Base-by-base conservation (phyloP, 2,888 invertebrate genomes). In the Campoplex nolae region DNA sequence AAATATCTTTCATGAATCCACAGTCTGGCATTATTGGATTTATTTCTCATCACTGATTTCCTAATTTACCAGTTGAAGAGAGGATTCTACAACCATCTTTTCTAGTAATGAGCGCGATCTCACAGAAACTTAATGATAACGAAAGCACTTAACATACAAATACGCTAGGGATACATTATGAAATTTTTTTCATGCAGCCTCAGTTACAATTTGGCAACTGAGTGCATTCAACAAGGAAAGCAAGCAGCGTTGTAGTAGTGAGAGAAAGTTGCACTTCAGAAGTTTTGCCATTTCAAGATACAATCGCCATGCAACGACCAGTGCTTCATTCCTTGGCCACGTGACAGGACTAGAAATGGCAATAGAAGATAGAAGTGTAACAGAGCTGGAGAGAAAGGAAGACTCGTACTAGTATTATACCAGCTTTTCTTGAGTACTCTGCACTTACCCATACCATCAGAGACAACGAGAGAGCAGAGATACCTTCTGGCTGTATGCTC, bases 361-460 rank as follows among this genome's bases (percentile, higher is more conserved):
- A 35, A 23, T 67, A 1, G 35, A 38, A 45, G n/a, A 48, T 56
- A 56, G 9, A 78, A 48, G 56, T 42, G 23, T 16, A 23, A 45
- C 51, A 62, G 70, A 18, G 56, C 28, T 58, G 62, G 28, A 80
- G 51, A 80, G 54, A 81, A 42, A 42, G 56, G 56, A 48, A 77
- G 42, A 65, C 23, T 11, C 58, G 82, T 28, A 68, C 85, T 70
- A 74, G 85, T 83, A 75, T 86, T 79, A 86, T 83, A 79, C 74
- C 83, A 82, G 71, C 48, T 83, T 75, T 86, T 51, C 83, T 83
- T 56, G 86, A 83, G 82, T 86, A 85, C 89, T 88, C 78, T 89
- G 88, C 89, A 89, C 88, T 89, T 86, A 85, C 86, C 84, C 84
- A 62, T 87, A 84, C 84, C 83, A 84, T 87, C 84, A 75, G 80